These are phyloP conservation scores for Coilia nasus DNA, from an alignment of 2,797 vertebrate species.

Conservation along the genomic window DNA sequence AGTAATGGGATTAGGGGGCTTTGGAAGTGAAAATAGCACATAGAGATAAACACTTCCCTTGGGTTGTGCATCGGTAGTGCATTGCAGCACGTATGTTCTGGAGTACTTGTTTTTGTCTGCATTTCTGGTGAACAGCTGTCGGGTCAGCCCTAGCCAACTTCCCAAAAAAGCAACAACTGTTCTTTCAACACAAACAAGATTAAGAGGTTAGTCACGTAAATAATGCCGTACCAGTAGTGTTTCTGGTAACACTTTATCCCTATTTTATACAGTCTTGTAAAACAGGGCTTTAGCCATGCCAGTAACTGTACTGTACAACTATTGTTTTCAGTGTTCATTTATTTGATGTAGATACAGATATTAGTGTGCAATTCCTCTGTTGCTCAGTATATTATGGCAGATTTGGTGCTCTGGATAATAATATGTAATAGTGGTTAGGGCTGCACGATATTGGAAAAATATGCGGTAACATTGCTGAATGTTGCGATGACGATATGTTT, in stretches of 20 bases:
- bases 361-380: neutral
- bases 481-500: too few relatives aligned
- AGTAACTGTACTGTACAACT: neutral
- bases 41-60: neutral
- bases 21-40: neutral
- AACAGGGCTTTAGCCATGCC: neutral
- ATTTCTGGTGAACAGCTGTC: constrained; percentile 17
- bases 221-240: neutral
- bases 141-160: neutral
- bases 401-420: neutral
- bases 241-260: neutral
- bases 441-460: too few relatives aligned
- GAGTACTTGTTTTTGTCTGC: neutral
- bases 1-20: neutral
- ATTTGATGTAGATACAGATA: neutral
- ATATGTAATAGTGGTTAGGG: too few relatives aligned
- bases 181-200: constrained; percentile 9
- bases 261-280: neutral
- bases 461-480: too few relatives aligned
- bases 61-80: neutral
- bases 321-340: neutral
- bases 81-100: too few relatives aligned
- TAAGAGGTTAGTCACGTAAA: neutral
- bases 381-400: neutral
- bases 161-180: constrained; percentile 15